Evolutionary conservation across 2,797 vertebrate species (phyloP).

Genomic region (Salarias fasciatus): DNA sequence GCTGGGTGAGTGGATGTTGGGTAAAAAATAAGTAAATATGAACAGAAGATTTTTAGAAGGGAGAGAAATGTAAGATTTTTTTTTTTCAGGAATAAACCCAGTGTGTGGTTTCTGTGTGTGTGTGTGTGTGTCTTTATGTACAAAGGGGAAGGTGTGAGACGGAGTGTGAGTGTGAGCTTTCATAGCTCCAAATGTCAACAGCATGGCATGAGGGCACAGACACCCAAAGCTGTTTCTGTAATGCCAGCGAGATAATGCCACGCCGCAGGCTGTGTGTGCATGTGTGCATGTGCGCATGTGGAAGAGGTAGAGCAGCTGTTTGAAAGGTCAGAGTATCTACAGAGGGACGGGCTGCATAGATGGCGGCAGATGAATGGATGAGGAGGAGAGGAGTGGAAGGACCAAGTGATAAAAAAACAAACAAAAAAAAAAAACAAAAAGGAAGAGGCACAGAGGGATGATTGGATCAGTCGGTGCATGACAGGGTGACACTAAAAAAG

Average conservation of each 20-base stretch:
- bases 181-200: conserved; percentile 67
- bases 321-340: conserved; percentile 67
- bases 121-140: conserved; percentile 8
- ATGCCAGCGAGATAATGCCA: conserved; percentile 55
- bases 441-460: not conserved
- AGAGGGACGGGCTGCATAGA: conserved; percentile 38
- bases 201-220: conserved; percentile 57
- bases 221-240: conserved; percentile 59
- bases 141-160: not conserved
- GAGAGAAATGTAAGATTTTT: not conserved
- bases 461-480: conserved; percentile 3
- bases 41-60: not conserved
- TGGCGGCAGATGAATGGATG: conserved; percentile 45
- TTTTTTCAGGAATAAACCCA: no score
- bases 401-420: not conserved
- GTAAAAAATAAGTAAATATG: not conserved
- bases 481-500: no score
- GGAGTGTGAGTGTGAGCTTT: conserved; percentile 9
- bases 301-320: conserved; percentile 58
- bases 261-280: conserved; percentile 41
- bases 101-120: not conserved
- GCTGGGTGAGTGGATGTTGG: not conserved
- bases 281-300: conserved; percentile 13
- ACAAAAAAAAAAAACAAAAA: no score
- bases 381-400: conserved; percentile 1